Percentiles rank a stretch among this genome's conserved stretches.
phyloP scores from a whole-genome alignment of 2,113 vertebrate species.

The Pelmatolapia mariae region DNA sequence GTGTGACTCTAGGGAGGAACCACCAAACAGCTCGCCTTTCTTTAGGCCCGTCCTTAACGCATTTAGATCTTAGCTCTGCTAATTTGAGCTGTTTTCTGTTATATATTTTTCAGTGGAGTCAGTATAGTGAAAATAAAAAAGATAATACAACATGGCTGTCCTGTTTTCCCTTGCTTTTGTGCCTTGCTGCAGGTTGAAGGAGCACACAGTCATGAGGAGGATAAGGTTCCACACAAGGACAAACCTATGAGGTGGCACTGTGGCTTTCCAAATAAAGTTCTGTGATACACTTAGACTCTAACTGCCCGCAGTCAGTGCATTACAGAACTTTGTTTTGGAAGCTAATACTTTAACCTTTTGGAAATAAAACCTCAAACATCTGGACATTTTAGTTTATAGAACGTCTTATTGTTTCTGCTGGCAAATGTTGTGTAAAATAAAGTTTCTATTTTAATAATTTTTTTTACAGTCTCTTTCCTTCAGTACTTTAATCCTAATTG shows the following conservation, averaged over 20 bases:
- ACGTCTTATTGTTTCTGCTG: neutral
- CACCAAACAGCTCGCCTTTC: neutral
- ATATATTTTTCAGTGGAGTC: neutral
- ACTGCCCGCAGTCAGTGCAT: constrained; percentile 80
- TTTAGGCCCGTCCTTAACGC: constrained; percentile 4
- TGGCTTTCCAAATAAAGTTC: constrained; percentile 83
- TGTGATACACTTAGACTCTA: constrained; percentile 81
- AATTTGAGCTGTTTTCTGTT: neutral
- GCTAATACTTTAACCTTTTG: constrained; percentile 59
- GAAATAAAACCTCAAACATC: constrained; percentile 46
- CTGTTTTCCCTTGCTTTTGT: constrained; percentile 29
- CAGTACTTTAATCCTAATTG: neutral
- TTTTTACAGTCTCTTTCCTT: neutral
- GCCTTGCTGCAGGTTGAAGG: constrained; percentile 46
- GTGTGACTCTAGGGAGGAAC: neutral
- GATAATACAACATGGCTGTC: constrained; percentile 5
- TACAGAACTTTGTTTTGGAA: constrained; percentile 85
- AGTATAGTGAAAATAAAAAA: neutral
- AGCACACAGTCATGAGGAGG: constrained; percentile 35
- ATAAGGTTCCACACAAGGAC: constrained; percentile 51
- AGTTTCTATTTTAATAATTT: constrained; percentile 5
- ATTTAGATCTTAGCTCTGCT: neutral
- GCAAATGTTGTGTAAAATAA: constrained; percentile 42
- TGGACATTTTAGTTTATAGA: constrained; percentile 32
- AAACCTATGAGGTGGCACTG: constrained; percentile 64